phyloP scores from a whole-genome alignment of 2,888 invertebrate species.

The Dynastes maya region DNA sequence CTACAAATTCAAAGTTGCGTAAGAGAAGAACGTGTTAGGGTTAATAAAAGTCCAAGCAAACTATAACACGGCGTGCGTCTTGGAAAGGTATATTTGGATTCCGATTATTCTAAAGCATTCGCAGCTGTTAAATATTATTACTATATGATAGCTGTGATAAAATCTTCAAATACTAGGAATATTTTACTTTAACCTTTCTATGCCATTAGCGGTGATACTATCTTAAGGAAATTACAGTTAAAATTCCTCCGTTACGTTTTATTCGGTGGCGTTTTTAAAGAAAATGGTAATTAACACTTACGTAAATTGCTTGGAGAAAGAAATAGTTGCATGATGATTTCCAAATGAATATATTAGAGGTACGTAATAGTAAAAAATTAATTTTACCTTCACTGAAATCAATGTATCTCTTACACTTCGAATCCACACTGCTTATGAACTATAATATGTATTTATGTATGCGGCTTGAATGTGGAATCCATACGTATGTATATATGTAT shows the following conservation, averaged over 20 bases:
- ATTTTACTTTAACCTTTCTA: constrained; percentile 7
- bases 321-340: not conserved
- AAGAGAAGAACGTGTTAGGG: constrained; percentile 35
- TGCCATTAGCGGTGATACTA: constrained; percentile 5
- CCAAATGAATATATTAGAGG: not conserved
- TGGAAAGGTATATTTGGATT: constrained; percentile 24
- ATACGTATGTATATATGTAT: constrained; percentile 10
- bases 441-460: not conserved
- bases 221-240: not conserved
- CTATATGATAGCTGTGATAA: not conserved
- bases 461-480: not conserved
- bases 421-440: not conserved
- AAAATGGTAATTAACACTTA: not conserved
- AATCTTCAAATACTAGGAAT: constrained; percentile 16
- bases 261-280: too few species aligned
- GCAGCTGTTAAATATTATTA: constrained; percentile 29
- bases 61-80: constrained; percentile 10
- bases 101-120: constrained; percentile 3
- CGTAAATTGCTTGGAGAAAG: too few species aligned
- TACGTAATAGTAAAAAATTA: not conserved
- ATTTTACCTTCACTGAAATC: constrained; percentile 5
- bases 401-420: not conserved
- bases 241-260: too few species aligned
- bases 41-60: constrained; percentile 39
- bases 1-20: constrained; percentile 27